Evolutionary conservation across 92 coral and sea anemone species (phyloP).

Genomic region (Zoanthus sansibaricus): DNA sequence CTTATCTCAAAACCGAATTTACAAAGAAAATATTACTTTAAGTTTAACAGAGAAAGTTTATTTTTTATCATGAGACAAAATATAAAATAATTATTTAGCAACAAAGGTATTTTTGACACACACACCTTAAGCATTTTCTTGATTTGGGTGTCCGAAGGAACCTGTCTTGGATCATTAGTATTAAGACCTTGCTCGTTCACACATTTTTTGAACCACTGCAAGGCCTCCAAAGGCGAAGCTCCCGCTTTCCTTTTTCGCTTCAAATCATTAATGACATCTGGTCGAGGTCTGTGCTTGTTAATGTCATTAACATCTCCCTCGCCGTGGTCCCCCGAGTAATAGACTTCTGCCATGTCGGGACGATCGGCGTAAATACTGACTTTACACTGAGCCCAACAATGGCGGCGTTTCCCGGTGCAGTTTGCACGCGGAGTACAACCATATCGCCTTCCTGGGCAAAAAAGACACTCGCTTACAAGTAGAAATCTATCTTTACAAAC

Average conservation of each 20-base stretch:
- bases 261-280: slow-evolving; percentile 73
- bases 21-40: too few species aligned
- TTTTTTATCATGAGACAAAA: too few species aligned
- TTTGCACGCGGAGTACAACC: slow-evolving; percentile 95
- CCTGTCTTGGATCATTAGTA: slow-evolving; percentile 68
- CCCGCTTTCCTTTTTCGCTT: slow-evolving; percentile 75
- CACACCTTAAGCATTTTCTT: slow-evolving; percentile 74
- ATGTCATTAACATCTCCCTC: slow-evolving; percentile 84
- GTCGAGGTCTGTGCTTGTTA: slow-evolving; percentile 79
- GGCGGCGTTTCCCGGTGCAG: slow-evolving; percentile 93
- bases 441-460: slow-evolving; percentile 94
- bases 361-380: slow-evolving; percentile 86
- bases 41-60: too few species aligned
- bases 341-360: slow-evolving; percentile 82
- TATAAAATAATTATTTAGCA: not conserved
- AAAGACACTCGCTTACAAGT: slow-evolving; percentile 95
- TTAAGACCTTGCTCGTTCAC: slow-evolving; percentile 80
- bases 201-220: slow-evolving; percentile 78
- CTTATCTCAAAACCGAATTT: too few species aligned
- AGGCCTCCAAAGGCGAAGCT: slow-evolving; percentile 73
- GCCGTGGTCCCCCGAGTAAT: slow-evolving; percentile 93
- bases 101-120: not conserved
- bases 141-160: slow-evolving; percentile 78
- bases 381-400: slow-evolving; percentile 93
- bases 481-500: slow-evolving; percentile 89